Evolutionary conservation across 1,140 invertebrate genomes (phyloP).

Genomic region (Lucilia sericata): DNA sequence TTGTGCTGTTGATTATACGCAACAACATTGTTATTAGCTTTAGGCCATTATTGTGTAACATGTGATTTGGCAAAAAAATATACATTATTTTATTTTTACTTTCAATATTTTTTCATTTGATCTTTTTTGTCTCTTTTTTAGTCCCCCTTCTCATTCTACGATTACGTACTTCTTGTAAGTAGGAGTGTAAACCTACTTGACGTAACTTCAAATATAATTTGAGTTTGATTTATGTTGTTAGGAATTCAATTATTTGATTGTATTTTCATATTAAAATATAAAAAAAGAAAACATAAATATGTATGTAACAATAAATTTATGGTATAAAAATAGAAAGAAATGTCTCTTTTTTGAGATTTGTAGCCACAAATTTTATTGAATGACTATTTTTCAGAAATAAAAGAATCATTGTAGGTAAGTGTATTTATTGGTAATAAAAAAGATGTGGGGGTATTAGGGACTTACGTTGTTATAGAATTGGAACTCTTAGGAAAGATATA

Average conservation of each 20-base stretch:
- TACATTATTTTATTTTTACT: background rate
- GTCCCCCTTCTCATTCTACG: background rate
- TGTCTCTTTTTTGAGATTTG: background rate
- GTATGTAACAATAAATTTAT: background rate
- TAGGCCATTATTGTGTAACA: background rate
- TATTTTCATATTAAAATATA: background rate
- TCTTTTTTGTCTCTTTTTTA: background rate
- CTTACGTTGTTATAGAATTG: too few species aligned
- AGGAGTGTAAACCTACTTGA: background rate
- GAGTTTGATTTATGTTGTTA: background rate
- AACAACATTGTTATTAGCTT: background rate
- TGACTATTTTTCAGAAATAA: background rate
- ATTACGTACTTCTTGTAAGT: background rate
- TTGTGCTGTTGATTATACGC: background rate
- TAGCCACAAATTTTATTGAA: background rate
- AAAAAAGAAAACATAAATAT: background rate
- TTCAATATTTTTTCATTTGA: background rate
- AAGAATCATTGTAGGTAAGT: background rate
- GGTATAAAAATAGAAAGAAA: background rate
- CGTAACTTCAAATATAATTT: background rate
- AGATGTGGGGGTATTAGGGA: background rate
- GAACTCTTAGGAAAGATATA: too few species aligned
- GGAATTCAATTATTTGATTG: slow-evolving; percentile 5
- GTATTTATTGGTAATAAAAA: background rate
- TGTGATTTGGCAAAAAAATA: background rate